A percentile compares a stretch with the other conserved stretches of the same genome.
These are phyloP conservation scores for Crossaster papposus DNA, from an alignment of 53 echinoderm and acorn worm genomes.

Conservation along the genomic window DNA sequence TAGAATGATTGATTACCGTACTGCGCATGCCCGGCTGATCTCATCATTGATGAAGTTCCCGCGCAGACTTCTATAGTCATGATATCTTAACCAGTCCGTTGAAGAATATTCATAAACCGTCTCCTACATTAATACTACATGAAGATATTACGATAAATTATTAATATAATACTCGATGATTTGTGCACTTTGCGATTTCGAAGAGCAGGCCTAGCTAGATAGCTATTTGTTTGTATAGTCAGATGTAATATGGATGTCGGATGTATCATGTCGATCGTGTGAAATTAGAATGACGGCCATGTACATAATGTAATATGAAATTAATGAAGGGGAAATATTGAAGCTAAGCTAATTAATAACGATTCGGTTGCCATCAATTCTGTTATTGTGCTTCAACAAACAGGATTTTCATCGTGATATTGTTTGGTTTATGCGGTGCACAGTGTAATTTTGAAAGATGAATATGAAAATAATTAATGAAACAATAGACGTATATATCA, in stretches of 20 bases:
- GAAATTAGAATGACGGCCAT: conserved; percentile 5
- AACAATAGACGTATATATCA: no score
- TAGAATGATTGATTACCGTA: neutral
- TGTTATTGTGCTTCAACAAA: neutral
- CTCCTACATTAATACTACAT: neutral
- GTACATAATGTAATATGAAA: conserved; percentile 10
- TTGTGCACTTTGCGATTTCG: neutral
- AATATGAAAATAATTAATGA: no score
- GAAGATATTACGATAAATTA: neutral
- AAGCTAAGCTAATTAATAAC: neutral
- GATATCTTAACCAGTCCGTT: neutral
- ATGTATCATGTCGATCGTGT: conserved; percentile 19
- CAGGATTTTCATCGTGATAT: neutral
- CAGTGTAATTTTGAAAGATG: no score
- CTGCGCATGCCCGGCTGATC: neutral
- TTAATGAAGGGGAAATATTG: conserved; percentile 40
- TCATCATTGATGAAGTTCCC: neutral
- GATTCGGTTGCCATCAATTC: neutral
- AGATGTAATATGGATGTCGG: neutral
- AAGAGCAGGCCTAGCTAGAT: neutral
- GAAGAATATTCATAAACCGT: neutral
- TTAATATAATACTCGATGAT: neutral
- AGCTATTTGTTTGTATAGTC: neutral
- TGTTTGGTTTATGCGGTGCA: neutral
- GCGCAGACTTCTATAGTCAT: neutral